Evolutionary conservation across 2,797 vertebrate genomes (phyloP).

Genomic region (Cuculus canorus): DNA sequence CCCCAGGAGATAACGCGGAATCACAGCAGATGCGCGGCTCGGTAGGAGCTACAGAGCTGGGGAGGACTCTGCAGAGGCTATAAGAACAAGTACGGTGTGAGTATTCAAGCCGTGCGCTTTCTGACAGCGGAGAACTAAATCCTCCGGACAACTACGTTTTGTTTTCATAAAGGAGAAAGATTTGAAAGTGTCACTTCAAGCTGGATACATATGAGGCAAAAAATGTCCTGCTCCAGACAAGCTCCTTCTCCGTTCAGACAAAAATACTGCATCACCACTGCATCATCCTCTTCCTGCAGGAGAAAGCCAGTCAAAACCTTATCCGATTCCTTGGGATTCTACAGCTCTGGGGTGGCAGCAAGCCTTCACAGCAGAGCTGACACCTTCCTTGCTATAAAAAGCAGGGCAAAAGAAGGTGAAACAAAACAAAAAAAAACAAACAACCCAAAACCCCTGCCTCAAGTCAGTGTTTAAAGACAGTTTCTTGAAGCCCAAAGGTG

Average conservation of each 20-base stretch:
- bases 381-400: neutral
- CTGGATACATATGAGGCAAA: neutral
- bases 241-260: neutral
- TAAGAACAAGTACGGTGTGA: neutral
- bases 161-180: neutral
- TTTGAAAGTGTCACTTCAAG: neutral
- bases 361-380: neutral
- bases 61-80: neutral
- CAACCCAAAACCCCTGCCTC: too few species aligned
- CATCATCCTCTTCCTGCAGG: neutral
- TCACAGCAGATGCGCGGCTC: rapidly evolving
- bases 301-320: neutral
- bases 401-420: neutral
- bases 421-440: neutral
- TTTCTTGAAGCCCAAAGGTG: neutral
- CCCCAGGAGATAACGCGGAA: neutral
- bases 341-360: neutral
- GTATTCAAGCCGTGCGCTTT: neutral
- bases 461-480: neutral
- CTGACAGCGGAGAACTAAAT: neutral
- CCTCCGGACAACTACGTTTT: neutral
- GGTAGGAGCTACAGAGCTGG: neutral
- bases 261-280: neutral
- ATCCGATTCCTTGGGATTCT: neutral
- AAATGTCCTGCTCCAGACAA: neutral